Percentiles rank a stretch among this genome's conserved stretches.
phyloP scores from a whole-genome alignment of 30 jellyfish, hydroid and myxozoan genomes.

The Sanderia malayensis region DNA sequence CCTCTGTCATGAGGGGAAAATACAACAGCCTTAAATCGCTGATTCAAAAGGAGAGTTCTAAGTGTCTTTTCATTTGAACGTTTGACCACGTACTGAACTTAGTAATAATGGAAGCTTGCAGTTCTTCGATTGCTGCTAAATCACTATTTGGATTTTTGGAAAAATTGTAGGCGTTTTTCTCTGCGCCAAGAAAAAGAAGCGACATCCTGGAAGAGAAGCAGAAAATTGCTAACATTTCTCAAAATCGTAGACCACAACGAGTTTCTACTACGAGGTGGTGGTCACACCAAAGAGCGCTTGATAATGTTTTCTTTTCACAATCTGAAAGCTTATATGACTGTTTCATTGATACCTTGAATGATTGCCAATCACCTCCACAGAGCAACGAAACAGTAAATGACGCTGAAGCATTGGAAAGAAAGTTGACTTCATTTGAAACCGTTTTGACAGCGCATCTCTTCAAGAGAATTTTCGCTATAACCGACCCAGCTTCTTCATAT shows the following conservation, averaged over 20 bases:
- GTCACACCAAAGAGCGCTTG: background rate
- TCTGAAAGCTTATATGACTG: background rate
- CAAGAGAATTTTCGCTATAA: background rate
- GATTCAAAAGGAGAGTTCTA: background rate
- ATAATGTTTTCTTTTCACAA: no score
- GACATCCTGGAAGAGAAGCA: no score
- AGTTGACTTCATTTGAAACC: conserved; percentile 10
- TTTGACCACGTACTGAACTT: background rate
- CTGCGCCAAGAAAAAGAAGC: background rate
- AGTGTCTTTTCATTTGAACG: background rate
- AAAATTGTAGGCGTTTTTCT: background rate
- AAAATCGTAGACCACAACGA: background rate
- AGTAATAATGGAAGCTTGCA: background rate
- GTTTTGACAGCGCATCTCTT: conserved; percentile 8
- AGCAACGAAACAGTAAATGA: conserved; percentile 8
- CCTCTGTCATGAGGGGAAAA: background rate
- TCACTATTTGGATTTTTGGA: no score
- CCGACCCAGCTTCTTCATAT: background rate
- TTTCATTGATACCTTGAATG: background rate
- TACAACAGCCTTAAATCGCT: background rate
- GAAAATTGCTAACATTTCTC: no score
- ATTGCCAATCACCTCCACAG: background rate
- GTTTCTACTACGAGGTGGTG: background rate
- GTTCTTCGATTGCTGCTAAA: background rate
- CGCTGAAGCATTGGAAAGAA: conserved; percentile 7